phyloP scores from a whole-genome alignment of 2,113 vertebrate genomes.

The Engraulis encrasicolus region DNA sequence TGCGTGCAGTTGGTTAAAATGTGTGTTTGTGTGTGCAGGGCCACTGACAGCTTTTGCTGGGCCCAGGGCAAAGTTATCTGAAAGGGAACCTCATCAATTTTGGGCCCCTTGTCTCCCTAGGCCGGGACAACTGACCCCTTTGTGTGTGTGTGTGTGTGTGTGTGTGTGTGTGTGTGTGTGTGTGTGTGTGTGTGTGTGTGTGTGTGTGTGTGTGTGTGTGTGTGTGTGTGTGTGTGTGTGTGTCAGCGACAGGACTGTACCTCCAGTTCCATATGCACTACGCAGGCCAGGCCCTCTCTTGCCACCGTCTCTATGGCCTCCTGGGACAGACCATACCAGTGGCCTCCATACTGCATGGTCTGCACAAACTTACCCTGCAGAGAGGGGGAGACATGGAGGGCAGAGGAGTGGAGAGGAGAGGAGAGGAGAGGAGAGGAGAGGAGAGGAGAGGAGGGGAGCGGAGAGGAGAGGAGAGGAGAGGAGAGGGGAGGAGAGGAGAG shows the following conservation, averaged over 20 bases:
- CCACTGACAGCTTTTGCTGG: too few relatives aligned
- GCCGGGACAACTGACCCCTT: too few relatives aligned
- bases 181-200: too few relatives aligned
- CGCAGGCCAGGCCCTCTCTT: constrained; percentile 87
- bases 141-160: too few relatives aligned
- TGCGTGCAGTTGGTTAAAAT: too few relatives aligned
- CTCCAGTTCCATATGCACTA: constrained; percentile 91
- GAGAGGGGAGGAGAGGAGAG: constrained; percentile 26
- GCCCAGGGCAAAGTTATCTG: too few relatives aligned
- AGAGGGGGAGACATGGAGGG: too few relatives aligned
- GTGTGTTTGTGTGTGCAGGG: too few relatives aligned
- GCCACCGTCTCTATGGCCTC: constrained; percentile 86
- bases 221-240: background rate
- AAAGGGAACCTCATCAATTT: too few relatives aligned
- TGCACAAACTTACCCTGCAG: constrained; percentile 91
- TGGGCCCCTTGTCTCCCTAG: too few relatives aligned
- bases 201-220: background rate
- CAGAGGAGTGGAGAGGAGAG: constrained; percentile 36
- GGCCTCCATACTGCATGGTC: constrained; percentile 78
- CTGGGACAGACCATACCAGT: constrained; percentile 83
- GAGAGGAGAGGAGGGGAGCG: background rate
- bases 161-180: too few relatives aligned
- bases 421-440: constrained; percentile 3
- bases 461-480: constrained; percentile 20
- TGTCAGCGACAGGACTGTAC: constrained; percentile 59